Conservation (phyloP, 2,113 vertebrate species). For the Percina caprodes region DNA sequence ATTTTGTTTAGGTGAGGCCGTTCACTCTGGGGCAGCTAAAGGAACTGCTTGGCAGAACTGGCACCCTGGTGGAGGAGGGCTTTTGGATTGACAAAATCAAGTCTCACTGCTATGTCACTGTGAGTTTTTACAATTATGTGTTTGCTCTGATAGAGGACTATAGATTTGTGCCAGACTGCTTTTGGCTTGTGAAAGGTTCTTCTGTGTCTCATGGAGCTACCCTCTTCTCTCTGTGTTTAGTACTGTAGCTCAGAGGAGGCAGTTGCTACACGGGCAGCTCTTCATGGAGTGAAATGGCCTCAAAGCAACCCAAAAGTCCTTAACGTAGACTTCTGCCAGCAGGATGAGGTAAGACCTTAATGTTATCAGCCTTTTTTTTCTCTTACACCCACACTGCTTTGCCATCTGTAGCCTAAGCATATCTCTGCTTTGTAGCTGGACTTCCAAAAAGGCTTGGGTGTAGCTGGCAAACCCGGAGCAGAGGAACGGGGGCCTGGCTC, state of each 20-base stretch:
- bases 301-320: conserved; percentile 94
- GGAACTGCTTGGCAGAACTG: conserved; percentile 89
- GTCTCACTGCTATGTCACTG: conserved; percentile 94
- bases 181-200: neutral
- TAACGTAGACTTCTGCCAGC: conserved; percentile 91
- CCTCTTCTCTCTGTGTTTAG: conserved; percentile 67
- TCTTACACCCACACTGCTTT: neutral
- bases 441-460: conserved; percentile 88
- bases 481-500: conserved; percentile 64
- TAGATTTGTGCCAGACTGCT: neutral
- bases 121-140: conserved; percentile 67
- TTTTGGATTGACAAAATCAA: conserved; percentile 98
- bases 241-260: conserved; percentile 91
- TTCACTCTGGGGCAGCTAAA: conserved; percentile 94
- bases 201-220: neutral
- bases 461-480: conserved; percentile 77
- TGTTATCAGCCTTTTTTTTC: neutral
- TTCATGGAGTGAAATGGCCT: conserved; percentile 95
- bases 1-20: conserved; percentile 86
- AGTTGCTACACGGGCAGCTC: conserved; percentile 87
- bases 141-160: neutral
- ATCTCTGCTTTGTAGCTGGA: conserved; percentile 83
- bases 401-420: neutral
- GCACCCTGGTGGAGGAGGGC: conserved; percentile 88
- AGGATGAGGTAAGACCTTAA: conserved; percentile 88